phyloP scores from a whole-genome alignment of 2,888 invertebrate species.

The Eueremaeus valkanovi region DNA sequence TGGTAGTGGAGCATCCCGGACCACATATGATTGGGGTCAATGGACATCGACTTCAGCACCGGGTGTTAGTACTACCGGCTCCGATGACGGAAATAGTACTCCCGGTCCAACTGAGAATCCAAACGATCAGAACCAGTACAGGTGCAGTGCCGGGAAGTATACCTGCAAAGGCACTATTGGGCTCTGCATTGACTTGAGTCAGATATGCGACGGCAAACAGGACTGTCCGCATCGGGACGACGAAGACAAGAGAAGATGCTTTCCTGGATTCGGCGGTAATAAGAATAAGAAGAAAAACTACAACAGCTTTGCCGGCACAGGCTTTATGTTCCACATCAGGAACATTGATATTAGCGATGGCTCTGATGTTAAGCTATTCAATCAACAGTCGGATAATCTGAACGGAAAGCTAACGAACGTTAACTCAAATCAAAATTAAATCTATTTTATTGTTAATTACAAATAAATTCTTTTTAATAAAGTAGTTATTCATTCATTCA shows the following conservation, averaged over 20 bases:
- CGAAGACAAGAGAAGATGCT: conserved; percentile 21
- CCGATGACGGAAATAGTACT: background rate
- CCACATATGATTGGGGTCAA: conserved; percentile 15
- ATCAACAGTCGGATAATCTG: conserved; percentile 32
- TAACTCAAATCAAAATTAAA: background rate
- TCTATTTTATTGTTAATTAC: background rate
- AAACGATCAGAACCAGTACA: conserved; percentile 3
- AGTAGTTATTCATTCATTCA: background rate
- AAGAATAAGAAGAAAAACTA: background rate
- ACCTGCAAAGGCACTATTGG: conserved; percentile 37
- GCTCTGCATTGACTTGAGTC: conserved; percentile 15
- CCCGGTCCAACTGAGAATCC: background rate
- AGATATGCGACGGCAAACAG: conserved; percentile 32
- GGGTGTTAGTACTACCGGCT: background rate
- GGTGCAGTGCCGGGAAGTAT: conserved; percentile 37
- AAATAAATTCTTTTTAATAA: background rate
- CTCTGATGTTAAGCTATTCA: conserved; percentile 9
- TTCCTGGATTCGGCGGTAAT: background rate
- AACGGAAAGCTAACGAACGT: background rate
- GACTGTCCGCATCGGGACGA: conserved; percentile 39
- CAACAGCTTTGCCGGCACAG: conserved; percentile 35
- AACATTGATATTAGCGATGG: conserved; percentile 16
- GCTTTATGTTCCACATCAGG: conserved; percentile 36
- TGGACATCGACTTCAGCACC: background rate
- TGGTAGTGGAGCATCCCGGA: background rate